A percentile compares a stretch with the other conserved stretches of the same genome.
Conservation (phyloP, 2,797 vertebrate species). For the Pseudochaenichthys georgianus region DNA sequence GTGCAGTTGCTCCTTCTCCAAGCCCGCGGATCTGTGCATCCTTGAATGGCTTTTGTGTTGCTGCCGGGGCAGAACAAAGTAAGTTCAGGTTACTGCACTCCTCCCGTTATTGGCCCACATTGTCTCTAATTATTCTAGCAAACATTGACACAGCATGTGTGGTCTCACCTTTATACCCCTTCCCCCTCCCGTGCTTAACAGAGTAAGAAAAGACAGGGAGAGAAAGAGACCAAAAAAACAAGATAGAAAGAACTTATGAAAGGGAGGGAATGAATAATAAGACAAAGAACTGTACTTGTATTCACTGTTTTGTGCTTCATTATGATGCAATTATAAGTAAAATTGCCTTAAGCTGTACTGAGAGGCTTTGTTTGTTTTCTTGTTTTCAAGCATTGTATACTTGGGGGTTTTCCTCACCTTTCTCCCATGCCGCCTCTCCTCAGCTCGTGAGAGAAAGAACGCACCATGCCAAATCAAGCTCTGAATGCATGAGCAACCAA, state of each 20-base stretch:
- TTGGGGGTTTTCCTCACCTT: conserved; percentile 39
- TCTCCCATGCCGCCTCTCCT: conserved; percentile 27
- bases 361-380: conserved; percentile 16
- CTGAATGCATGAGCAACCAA: conserved; percentile 34
- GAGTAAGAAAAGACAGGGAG: conserved; percentile 42
- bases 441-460: conserved; percentile 36
- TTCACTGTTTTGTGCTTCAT: conserved; percentile 32
- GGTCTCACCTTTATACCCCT: conserved; percentile 75
- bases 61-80: conserved; percentile 78
- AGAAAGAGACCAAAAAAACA: conserved; percentile 37
- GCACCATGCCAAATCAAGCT: conserved; percentile 52
- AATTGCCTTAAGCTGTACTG: conserved; percentile 6
- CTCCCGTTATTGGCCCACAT: conserved; percentile 77
- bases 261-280: conserved; percentile 38
- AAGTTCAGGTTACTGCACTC: conserved; percentile 80
- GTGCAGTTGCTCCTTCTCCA: conserved; percentile 57
- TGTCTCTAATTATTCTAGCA: conserved; percentile 82
- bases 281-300: conserved; percentile 41
- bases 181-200: conserved; percentile 43
- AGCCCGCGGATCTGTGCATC: conserved; percentile 60
- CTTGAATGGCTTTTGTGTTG: conserved; percentile 80
- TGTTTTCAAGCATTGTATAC: conserved; percentile 23
- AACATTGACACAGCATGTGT: conserved; percentile 84
- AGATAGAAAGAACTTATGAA: conserved; percentile 32
- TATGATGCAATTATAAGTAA: conserved; percentile 20